A percentile compares a stretch with the other conserved stretches of the same genome.
Evolutionary conservation across 2,797 vertebrate genomes (phyloP).

Genomic region (Gambelia wislizenii): DNA sequence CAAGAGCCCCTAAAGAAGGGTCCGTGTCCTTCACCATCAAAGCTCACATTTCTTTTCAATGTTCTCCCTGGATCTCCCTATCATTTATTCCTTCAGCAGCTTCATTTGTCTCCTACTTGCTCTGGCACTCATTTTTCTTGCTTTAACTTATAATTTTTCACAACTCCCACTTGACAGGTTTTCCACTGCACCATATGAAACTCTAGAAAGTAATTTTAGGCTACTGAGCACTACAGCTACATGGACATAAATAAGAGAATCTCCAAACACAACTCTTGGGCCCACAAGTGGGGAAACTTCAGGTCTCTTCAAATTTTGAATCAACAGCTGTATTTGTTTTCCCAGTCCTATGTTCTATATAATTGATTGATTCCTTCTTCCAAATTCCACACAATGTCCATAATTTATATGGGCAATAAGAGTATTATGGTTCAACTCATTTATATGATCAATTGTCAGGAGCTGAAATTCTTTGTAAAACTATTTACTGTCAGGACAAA

Average conservation of each 20-base stretch:
- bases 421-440: not conserved
- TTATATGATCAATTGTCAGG: not conserved
- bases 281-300: not conserved
- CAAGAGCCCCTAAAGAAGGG: slow-evolving; percentile 54
- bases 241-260: not conserved
- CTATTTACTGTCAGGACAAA: not conserved
- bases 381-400: not conserved
- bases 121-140: slow-evolving; percentile 48
- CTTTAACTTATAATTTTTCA: slow-evolving; percentile 43
- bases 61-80: slow-evolving; percentile 38
- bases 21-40: slow-evolving; percentile 36
- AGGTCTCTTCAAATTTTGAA: not conserved
- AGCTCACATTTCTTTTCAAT: slow-evolving; percentile 41
- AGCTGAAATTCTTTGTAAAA: not conserved
- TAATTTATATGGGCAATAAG: not conserved
- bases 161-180: slow-evolving; percentile 54
- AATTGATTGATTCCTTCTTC: not conserved
- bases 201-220: slow-evolving; percentile 23
- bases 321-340: not conserved
- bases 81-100: slow-evolving; percentile 9
- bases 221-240: slow-evolving; percentile 23
- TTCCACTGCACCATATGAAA: slow-evolving; percentile 42
- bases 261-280: not conserved
- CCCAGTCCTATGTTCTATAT: not conserved
- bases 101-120: slow-evolving; percentile 34